Conservation (phyloP, 2,888 invertebrate genomes). For the Lordiphosa andalusiaca region DNA sequence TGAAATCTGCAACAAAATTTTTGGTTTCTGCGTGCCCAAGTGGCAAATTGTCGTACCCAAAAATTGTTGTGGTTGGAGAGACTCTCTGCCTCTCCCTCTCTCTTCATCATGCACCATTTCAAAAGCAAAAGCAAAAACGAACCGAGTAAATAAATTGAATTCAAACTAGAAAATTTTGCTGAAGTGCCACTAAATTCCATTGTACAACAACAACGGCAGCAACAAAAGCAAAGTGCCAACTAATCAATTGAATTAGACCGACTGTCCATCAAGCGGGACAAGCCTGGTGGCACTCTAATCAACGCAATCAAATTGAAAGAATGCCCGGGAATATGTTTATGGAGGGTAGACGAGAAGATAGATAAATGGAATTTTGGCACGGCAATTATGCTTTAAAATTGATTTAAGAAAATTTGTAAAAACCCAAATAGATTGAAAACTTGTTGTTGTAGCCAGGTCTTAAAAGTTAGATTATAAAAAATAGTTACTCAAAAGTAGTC, state of each 20-base stretch:
- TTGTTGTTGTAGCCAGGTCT: no score
- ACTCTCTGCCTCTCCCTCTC: not conserved
- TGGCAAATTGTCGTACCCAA: constrained; percentile 47
- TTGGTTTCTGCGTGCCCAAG: constrained; percentile 62
- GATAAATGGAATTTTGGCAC: not conserved
- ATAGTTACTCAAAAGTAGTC: no score
- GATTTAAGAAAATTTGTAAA: not conserved
- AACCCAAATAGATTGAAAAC: no score
- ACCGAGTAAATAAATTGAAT: constrained; percentile 46
- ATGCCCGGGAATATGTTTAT: constrained; percentile 13
- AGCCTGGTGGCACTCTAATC: constrained; percentile 28
- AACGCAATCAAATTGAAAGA: constrained; percentile 41
- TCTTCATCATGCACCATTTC: not conserved
- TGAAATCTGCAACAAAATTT: constrained; percentile 52
- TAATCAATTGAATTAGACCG: constrained; percentile 69
- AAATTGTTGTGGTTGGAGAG: not conserved
- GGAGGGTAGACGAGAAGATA: no score
- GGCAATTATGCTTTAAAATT: constrained; percentile 7
- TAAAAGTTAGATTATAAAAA: no score
- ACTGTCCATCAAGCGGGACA: constrained; percentile 6
- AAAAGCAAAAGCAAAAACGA: constrained; percentile 7
- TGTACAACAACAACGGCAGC: not conserved
- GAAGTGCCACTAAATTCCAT: constrained; percentile 26
- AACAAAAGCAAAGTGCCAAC: constrained; percentile 14
- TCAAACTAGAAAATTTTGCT: constrained; percentile 38